Percentiles rank a stretch among this genome's conserved stretches.
Evolutionary conservation across 2,797 vertebrate genomes (phyloP).

Genomic region (Morus bassanus): DNA sequence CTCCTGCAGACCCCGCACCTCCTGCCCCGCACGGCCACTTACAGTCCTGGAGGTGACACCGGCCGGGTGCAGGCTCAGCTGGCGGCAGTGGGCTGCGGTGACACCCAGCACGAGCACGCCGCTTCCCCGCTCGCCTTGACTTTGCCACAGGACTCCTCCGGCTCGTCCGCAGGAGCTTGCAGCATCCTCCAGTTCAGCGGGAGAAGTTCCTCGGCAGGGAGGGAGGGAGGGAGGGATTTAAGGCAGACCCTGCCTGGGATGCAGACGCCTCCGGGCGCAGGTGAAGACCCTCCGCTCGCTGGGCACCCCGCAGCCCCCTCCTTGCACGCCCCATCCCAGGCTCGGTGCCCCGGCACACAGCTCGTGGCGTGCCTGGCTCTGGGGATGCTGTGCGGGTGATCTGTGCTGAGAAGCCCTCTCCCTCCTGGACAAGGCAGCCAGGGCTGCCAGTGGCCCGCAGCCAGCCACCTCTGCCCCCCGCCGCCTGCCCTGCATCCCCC

Average conservation of each 20-base stretch:
- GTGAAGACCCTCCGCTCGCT: background rate
- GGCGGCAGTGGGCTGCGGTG: background rate
- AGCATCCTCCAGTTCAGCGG: slow-evolving; percentile 62
- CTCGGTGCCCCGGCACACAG: fast-evolving
- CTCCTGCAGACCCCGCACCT: background rate
- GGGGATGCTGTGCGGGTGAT: background rate
- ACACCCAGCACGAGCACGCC: background rate
- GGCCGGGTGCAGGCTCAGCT: background rate
- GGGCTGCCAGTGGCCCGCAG: background rate
- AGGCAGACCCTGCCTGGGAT: slow-evolving; percentile 26
- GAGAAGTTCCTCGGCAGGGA: slow-evolving; percentile 65
- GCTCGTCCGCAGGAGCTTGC: slow-evolving; percentile 67
- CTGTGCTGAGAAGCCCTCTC: background rate
- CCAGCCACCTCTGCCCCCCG: background rate
- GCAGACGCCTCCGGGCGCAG: background rate
- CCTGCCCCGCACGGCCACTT: background rate
- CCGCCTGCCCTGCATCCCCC: background rate
- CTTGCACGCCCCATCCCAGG: fast-evolving
- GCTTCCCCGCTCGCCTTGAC: slow-evolving; percentile 45
- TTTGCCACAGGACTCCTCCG: slow-evolving; percentile 61
- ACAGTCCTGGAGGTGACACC: background rate
- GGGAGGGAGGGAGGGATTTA: slow-evolving; percentile 54
- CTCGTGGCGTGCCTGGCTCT: background rate
- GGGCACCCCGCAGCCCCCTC: background rate
- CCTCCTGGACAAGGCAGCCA: background rate